Evolutionary conservation across 2,797 vertebrate species (phyloP), one percentile per base, ranked within the genome.

Genomic region (Pseudomugil gertrudae): DNA sequence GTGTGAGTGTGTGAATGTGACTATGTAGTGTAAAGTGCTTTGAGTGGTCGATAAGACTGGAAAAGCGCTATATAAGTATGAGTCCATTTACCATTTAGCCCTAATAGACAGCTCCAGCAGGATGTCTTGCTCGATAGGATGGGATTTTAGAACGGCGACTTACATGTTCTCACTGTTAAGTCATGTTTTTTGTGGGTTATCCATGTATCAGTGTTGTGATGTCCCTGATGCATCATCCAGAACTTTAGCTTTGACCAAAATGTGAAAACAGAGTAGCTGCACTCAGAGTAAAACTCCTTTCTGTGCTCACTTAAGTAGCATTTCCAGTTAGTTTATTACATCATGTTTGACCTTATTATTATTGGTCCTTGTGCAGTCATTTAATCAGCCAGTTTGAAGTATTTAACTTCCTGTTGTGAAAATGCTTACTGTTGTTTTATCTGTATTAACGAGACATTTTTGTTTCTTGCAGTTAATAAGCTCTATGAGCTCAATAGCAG

Each of bases 401-500:
- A 9, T n/a, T 45, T 9, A 51, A 7, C 43, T 61, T 9, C 9
- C 17, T 3, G 0, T 51, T 2, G 0, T 3, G 2, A 40, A 64
- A 50, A 45, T 53, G 13, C 53, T 48, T 3, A 29, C 5, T 67
- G 13, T 9, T 6, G 5, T 48, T 54, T 29, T 54, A 2, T 14
- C 14, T 59, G 26, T 66, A 21, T 53, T 52, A 1, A 48, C 32
- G n/a, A 10, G 17, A 3, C 8, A 1, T 21, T 33, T 47, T 30
- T 40, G 9, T 32, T 36, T 13, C 38, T 79, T 75, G 60, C 80
- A 99, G 98, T 95, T 99, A 96, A 96, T 99, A 94, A 99, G 98
- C 97, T 99, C 97, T 92, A 99, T 99, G 97, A 99, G 97, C 97
- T 99, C 98, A 63, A 96, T 99, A 95, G 97, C 98, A 90, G 98